Evolutionary conservation across 2,113 vertebrate species (phyloP).

Genomic region (Raja brachyura): DNA sequence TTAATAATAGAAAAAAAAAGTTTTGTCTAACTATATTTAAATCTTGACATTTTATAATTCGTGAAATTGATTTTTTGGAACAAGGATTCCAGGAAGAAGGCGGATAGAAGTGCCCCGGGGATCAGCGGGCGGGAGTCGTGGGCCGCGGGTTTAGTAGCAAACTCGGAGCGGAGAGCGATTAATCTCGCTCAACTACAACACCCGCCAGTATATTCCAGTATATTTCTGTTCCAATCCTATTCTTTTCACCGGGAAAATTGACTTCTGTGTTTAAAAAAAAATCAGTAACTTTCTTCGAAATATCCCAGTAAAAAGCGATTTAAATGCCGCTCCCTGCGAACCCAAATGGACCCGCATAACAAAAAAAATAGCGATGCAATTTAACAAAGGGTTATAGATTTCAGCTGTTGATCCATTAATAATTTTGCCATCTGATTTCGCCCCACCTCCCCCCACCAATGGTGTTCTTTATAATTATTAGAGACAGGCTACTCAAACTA

Average conservation of each 20-base stretch:
- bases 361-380: background rate
- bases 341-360: background rate
- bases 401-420: background rate
- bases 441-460: background rate
- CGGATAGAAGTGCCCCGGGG: too few relatives aligned
- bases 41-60: background rate
- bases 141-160: too few relatives aligned
- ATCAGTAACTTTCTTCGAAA: too few relatives aligned
- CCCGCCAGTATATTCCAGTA: too few relatives aligned
- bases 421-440: background rate
- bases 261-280: too few relatives aligned
- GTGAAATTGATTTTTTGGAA: constrained; percentile 1
- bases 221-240: too few relatives aligned
- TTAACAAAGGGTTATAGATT: background rate
- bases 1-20: background rate
- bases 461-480: background rate
- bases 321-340: background rate
- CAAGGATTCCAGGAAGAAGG: background rate
- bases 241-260: too few relatives aligned
- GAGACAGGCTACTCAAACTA: background rate
- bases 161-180: too few relatives aligned
- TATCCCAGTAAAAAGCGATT: background rate
- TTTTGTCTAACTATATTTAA: background rate
- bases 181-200: too few relatives aligned
- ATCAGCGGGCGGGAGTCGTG: too few relatives aligned